Base-by-base conservation (phyloP, 2,888 invertebrate genomes). In the Drosophila aldrichi region DNA sequence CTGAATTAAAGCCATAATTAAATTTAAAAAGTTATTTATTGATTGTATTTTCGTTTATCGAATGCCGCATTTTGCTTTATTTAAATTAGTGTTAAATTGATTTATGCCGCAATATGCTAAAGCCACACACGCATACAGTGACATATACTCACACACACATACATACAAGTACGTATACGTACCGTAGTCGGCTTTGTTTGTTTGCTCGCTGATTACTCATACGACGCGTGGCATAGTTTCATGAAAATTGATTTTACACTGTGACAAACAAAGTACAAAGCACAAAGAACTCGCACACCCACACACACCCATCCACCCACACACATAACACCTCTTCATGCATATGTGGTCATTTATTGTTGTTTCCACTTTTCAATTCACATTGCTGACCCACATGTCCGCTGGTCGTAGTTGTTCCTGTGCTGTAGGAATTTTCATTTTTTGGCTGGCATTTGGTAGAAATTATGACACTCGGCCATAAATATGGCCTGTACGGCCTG, bases 171-270 rank as follows among this genome's bases (percentile, higher is more conserved):
- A 25, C 70, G 67, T 72, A 82, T 65, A 70, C 60, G 52, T 40
- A 62, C 49, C 64, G 52, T 43, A 41, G 61, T 22, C 52, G 18
- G 12, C 22, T 65, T 82, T 74, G 63, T 69, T 86, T 88, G 72
- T 68, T 77, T 74, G 59, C 76, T 49, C 49, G 68, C 77, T 79
- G 85, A 89, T 89, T 85, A 89, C 89, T 87, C 80, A 89, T 84
- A 87, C 82, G 80, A 74, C 74, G 75, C 72, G 76, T 77, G 82
- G 73, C 61, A 74, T 66, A 77, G 51, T 87, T 89, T 87, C 79
- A 89, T 87, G 85, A 81, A 89, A 85, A 85, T 85, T 85, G 89
- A 89, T 85, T 85, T 85, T 87, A 87, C 89, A 87, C 72, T 77
- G 74, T 72, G 74, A 54, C 73, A 79, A 75, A 74, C 76, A 74